A percentile compares a stretch with the other conserved stretches of the same genome.
Evolutionary conservation across 2,888 invertebrate species (phyloP).

Genomic region (Diaphora mendica): DNA sequence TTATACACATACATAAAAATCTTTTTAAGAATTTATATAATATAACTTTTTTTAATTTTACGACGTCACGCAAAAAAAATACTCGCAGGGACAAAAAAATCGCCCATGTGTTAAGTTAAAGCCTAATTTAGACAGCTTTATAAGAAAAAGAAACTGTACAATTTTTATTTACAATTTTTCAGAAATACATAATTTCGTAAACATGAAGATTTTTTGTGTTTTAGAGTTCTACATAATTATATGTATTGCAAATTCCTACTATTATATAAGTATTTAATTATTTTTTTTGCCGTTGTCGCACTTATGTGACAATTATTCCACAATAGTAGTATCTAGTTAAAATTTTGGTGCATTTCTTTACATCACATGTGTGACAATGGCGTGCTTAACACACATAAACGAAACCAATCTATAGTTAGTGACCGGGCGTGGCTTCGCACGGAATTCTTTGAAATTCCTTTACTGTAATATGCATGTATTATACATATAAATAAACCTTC

Average conservation of each 20-base stretch:
- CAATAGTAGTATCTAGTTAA: not conserved
- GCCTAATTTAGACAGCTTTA: conserved; percentile 35
- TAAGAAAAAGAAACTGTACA: conserved; percentile 45
- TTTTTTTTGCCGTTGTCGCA: not conserved
- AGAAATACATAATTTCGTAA: not conserved
- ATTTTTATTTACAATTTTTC: conserved; percentile 33
- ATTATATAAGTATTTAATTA: not conserved
- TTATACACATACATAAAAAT: conserved; percentile 29
- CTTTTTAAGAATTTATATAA: conserved; percentile 34
- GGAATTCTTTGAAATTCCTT: too few relatives aligned
- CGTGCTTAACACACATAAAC: not conserved
- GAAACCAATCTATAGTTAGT: not conserved
- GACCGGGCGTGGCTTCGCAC: too few relatives aligned
- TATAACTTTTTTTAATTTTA: conserved; percentile 23
- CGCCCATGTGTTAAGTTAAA: conserved; percentile 32
- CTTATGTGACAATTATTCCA: not conserved
- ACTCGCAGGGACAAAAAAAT: conserved; percentile 37
- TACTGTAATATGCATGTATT: too few relatives aligned
- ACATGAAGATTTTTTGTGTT: not conserved
- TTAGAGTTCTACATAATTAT: not conserved
- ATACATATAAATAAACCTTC: too few relatives aligned
- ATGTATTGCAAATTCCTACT: not conserved
- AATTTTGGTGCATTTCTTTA: not conserved
- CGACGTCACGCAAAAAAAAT: conserved; percentile 30
- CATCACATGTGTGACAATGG: not conserved